Percentiles rank a stretch among this genome's conserved stretches.
Evolutionary conservation across 2,888 invertebrate species (phyloP).

Genomic region (Agrochola circellaris): DNA sequence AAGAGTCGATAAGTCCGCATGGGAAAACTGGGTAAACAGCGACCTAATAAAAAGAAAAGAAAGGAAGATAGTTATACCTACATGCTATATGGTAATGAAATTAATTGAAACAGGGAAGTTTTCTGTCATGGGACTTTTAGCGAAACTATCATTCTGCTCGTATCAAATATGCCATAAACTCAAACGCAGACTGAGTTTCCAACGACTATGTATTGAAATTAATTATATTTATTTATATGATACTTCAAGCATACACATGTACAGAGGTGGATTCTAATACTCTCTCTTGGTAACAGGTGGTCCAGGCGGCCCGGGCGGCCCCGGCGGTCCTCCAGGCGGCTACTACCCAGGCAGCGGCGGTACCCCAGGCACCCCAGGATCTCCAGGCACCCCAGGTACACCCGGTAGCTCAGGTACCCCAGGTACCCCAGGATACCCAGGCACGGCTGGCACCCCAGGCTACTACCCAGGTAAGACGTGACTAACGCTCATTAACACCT

Average conservation of each 20-base stretch:
- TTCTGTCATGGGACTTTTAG: neutral
- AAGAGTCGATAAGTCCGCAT: neutral
- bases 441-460: conserved; percentile 64
- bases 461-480: conserved; percentile 70
- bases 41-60: neutral
- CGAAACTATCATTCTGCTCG: neutral
- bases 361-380: conserved; percentile 58
- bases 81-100: neutral
- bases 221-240: neutral
- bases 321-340: conserved; percentile 60
- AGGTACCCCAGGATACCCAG: conserved; percentile 76
- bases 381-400: conserved; percentile 68
- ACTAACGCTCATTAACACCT: conserved; percentile 45
- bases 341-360: conserved; percentile 64
- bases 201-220: neutral
- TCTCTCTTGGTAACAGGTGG: conserved; percentile 47
- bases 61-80: neutral
- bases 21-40: neutral
- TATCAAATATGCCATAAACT: neutral
- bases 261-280: neutral
- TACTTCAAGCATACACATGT: neutral
- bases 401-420: conserved; percentile 76
- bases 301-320: conserved; percentile 81
- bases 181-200: neutral
- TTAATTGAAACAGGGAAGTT: neutral